Percentiles rank a stretch among this genome's conserved stretches.
phyloP scores from a whole-genome alignment of 2,888 invertebrate genomes.

The Gisinianus flammeolus region DNA sequence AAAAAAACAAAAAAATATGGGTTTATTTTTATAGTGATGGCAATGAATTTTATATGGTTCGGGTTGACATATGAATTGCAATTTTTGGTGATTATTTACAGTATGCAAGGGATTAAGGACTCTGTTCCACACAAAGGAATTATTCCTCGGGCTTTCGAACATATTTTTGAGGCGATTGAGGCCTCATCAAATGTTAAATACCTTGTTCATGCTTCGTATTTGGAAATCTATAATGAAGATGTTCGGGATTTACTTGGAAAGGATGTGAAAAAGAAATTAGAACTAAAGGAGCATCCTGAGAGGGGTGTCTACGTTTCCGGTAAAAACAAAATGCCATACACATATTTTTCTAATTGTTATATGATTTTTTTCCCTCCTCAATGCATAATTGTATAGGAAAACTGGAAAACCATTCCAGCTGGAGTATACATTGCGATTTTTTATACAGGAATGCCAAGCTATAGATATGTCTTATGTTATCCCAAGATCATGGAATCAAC shows the following conservation, averaged over 20 bases:
- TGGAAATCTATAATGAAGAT: conserved; percentile 86
- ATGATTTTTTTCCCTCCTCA: too few species aligned
- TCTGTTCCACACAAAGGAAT: conserved; percentile 68
- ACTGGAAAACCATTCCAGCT: too few species aligned
- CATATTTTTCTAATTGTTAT: too few species aligned
- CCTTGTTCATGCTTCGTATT: conserved; percentile 77
- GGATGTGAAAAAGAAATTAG: conserved; percentile 68
- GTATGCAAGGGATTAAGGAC: conserved; percentile 75
- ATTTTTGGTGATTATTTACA: not conserved
- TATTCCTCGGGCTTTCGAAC: conserved; percentile 82
- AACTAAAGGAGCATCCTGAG: conserved; percentile 72
- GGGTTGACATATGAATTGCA: too few species aligned
- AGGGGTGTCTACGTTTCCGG: conserved; percentile 72
- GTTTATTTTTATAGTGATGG: not conserved
- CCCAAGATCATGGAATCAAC: too few species aligned
- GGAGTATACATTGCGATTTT: too few species aligned
- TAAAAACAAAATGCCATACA: too few species aligned
- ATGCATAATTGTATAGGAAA: too few species aligned
- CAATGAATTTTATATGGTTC: not conserved
- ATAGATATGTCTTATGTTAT: too few species aligned
- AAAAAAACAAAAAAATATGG: not conserved
- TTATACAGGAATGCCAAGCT: too few species aligned
- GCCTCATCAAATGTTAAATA: conserved; percentile 74
- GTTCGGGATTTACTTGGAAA: conserved; percentile 73
- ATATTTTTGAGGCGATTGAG: conserved; percentile 84